These are phyloP conservation scores for Oxystoma pomonae DNA, from an alignment of 2,888 invertebrate genomes.

Conservation along the genomic window DNA sequence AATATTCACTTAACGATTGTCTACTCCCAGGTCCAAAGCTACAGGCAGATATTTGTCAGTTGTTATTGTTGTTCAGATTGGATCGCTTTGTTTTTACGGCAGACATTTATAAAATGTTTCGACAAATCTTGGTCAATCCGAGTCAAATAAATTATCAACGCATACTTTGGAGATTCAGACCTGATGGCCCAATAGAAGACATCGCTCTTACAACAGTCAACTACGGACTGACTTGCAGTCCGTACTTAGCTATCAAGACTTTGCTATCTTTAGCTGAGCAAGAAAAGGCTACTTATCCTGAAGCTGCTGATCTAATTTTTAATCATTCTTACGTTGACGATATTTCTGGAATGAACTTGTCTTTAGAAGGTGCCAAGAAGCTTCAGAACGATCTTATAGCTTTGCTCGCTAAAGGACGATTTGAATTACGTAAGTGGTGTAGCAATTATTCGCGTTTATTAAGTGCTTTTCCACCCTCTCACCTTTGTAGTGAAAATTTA, in stretches of 20 bases:
- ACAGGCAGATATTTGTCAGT: background rate
- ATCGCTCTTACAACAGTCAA: constrained; percentile 4
- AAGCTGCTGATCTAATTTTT: background rate
- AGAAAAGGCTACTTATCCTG: background rate
- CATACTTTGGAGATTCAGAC: constrained; percentile 7
- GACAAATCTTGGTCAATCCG: constrained; percentile 6
- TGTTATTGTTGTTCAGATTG: constrained; percentile 5
- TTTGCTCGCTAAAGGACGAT: background rate
- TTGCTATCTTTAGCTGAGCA: constrained; percentile 4
- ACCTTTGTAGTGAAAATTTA: background rate
- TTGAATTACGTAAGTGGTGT: constrained; percentile 10
- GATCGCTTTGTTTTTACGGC: constrained; percentile 8
- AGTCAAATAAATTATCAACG: constrained; percentile 2
- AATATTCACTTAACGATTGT: constrained; percentile 7
- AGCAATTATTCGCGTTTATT: constrained; percentile 1
- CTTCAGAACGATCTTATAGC: constrained; percentile 1
- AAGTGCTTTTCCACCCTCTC: background rate
- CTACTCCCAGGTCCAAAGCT: constrained; percentile 3
- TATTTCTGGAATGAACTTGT: background rate
- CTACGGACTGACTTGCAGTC: background rate
- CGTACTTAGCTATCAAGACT: constrained; percentile 4
- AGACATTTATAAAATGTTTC: constrained; percentile 9
- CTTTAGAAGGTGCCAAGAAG: background rate
- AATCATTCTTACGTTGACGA: constrained; percentile 9
- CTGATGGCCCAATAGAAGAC: background rate